Evolutionary conservation across 2,888 invertebrate species (phyloP), one percentile per base, ranked within the genome.

Genomic region (Melolontha melolontha): DNA sequence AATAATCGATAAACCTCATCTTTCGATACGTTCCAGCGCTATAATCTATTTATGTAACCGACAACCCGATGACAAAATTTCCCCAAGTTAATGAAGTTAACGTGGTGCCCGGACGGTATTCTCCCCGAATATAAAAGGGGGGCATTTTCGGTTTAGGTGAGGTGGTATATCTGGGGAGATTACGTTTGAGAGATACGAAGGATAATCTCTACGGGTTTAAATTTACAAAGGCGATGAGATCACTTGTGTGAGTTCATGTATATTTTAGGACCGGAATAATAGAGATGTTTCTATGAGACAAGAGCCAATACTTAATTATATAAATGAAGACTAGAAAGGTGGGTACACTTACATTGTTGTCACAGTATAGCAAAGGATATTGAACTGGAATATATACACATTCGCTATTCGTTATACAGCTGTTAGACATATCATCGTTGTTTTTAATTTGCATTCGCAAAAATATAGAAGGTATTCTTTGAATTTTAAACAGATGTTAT

Each of bases 1-100:
- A 79, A 77, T 78, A 78, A 79, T 79, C 77, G 76, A 62, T 77
- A 73, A 70, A 73, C 69, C 47, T 62, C 59, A 62, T 49, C 59
- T 62, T 62, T 62, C 59, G 47, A 62, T 62, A 62, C 59, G 59
- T 62, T 62, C 59, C 7, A 49, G 34, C 47, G 59, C 47, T 47
- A 47, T 62, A 62, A 62, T 62, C 59, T 62, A 62, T 62, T 62
- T 62, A 62, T 34, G 47, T 47, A 62, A 47, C 59, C 29, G 59
- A 44, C 59, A 47, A 62, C 17, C 59, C 59, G 59, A 62, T 62
- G 59, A 62, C 59, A 62, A 62, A 49, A 62, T 62, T 47, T 62
- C 49, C 49, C 59, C 16, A 34, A 34, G 34, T 47, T 62, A 62
- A 62, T 47, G 59, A 62, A 62, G 59, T 62, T 62, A 62, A 16